Base-by-base conservation (phyloP, 2,113 vertebrate genomes). In the Channa argus region DNA sequence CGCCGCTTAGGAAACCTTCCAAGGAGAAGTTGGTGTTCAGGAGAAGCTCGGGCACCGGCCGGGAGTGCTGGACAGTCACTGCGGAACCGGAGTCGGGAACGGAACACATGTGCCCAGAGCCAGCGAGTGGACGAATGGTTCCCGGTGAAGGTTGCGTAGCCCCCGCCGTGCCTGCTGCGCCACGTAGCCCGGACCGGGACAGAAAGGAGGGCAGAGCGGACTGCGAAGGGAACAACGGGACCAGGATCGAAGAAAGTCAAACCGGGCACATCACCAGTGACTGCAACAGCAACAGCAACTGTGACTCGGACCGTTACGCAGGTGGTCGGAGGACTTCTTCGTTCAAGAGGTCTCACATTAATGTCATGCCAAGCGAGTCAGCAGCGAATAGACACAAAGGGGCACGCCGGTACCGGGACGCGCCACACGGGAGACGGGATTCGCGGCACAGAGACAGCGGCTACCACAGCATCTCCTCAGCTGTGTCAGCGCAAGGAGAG, bases 21-120 rank as follows among this genome's bases (percentile, higher is more conserved):
- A 71, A 74, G 82, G 90, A 93, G 71, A 87, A 78, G 75, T 82
- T 83, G 72, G 61, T 84, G 81, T 86, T 68, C 84, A 55, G 79
- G 62, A 91, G 90, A 43, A 86, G 84, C 75, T 79, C 87, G 0
- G 70, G 59, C 38, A 80, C 65, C 75, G 51, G 49, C 44, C 60
- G 45, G 46, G 89, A 82, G 55, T 58, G 67, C 72, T 81, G 69
- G 5, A 65, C 77, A 36, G 68, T 41, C 52, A 51, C 15, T n/a
- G 11, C 72, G 11, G 63, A 46, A 2, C 63, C n/a, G n/a, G 56
- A 45, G 10, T 2, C 74, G n/a, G 62, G 39, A 33, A 44, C 39
- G 39, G 79, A 44, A 5, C 13, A 54, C 10, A 38, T 41, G 59
- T 44, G 80, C 67, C 76, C 66, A 3, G 83, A 56, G 49, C n/a